Evolutionary conservation across 2,888 invertebrate genomes (phyloP), one percentile per base, ranked within the genome.

Genomic region (Malthinus flaveolus): DNA sequence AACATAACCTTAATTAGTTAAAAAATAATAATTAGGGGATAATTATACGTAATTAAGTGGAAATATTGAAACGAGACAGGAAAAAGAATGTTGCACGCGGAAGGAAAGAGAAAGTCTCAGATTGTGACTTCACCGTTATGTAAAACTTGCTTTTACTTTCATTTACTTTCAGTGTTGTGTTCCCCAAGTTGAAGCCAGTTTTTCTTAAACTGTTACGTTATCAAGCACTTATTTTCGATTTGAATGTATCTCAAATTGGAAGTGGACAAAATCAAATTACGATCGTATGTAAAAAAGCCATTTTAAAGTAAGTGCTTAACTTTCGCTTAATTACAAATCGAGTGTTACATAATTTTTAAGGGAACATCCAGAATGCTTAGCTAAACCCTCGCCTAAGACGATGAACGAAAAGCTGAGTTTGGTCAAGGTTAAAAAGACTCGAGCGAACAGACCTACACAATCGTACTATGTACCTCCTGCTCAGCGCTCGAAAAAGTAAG

Each of bases 101-200:
- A 64, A 63, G 69, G 70, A 73, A 76, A 74, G 77, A 75, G 77
- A 77, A 78, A 78, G 77, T 76, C 57, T 63, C 66, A 66, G 58
- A 56, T 65, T 68, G 73, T 77, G 74, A 76, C 73, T 73, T 75
- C 73, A 75, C 71, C 68, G 72, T 78, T 78, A 78, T 76, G 77
- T 78, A 78, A 78, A 78, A 70, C 23, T 68, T 64, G 68, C 72
- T 77, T 78, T 78, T 77, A 78, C 78, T 78, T 78, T 78, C 78
- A 76, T 77, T 76, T 71, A 67, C 65, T 67, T 64, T 66, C 65
- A 63, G 61, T 50, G 57, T 61, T 54, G 66, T 75, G 61, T 75
- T 74, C 66, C 74, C 74, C 61, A 66, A 67, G 56, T 66, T 75
- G 70, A 72, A 71, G 68, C 73, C 73, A 61, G 71, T 70, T 65